These are phyloP conservation scores for Spinus pinus DNA, from an alignment of 2,797 vertebrate species.

Conservation along the genomic window DNA sequence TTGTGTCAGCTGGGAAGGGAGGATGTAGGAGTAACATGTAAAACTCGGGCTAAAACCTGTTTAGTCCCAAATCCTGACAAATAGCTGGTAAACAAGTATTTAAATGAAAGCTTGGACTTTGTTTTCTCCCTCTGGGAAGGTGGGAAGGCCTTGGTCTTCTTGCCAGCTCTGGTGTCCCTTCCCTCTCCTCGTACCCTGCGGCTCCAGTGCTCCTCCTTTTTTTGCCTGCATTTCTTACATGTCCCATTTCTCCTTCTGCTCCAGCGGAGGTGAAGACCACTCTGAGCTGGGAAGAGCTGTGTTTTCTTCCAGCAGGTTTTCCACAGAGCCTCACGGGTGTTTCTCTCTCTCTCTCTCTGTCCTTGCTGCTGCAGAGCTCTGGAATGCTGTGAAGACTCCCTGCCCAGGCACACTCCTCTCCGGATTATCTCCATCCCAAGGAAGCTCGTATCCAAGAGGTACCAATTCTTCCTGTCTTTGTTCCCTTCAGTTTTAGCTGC, in stretches of 20 bases:
- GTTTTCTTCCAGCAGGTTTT: not conserved
- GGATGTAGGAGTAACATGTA: not conserved
- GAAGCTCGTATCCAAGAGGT: slow-evolving; percentile 31
- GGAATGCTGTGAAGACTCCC: slow-evolving; percentile 67
- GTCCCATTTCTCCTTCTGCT: not conserved
- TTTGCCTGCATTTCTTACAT: not conserved
- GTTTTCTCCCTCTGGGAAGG: not conserved
- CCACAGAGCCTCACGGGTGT: not conserved
- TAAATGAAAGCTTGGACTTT: not conserved
- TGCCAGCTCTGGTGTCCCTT: not conserved
- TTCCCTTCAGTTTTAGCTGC: not conserved
- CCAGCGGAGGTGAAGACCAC: not conserved
- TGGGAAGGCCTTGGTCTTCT: not conserved
- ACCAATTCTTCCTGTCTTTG: not conserved
- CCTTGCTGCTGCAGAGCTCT: slow-evolving; percentile 18
- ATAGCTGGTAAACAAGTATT: not conserved
- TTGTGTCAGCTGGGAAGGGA: not conserved
- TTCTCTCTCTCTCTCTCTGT: not conserved
- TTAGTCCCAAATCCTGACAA: not conserved
- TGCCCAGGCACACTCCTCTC: slow-evolving; percentile 14
- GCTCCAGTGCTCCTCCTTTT: not conserved
- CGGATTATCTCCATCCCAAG: slow-evolving; percentile 13
- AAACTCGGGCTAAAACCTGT: not conserved
- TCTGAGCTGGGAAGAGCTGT: not conserved
- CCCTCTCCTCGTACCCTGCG: not conserved